Conservation (phyloP, 2,113 vertebrate species). For the Oryzias curvinotus region DNA sequence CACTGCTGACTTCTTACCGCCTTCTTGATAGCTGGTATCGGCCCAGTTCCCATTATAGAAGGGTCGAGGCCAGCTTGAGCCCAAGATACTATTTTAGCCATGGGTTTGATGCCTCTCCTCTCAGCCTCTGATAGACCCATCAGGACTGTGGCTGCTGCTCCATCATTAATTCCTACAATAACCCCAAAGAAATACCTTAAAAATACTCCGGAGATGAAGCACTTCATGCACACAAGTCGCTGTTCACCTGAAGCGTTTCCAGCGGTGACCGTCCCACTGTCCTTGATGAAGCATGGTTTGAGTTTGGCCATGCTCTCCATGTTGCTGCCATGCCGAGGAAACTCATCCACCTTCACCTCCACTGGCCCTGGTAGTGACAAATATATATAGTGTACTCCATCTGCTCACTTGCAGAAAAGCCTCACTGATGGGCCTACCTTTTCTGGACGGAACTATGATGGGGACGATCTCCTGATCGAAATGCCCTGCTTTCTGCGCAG, state of each 20-base stretch:
- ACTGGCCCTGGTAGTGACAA: slow-evolving; percentile 78
- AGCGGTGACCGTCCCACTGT: slow-evolving; percentile 89
- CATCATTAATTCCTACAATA: slow-evolving; percentile 89
- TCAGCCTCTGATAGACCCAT: slow-evolving; percentile 91
- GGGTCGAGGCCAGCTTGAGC: slow-evolving; percentile 92
- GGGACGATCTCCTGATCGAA: slow-evolving; percentile 93
- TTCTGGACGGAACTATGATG: slow-evolving; percentile 85
- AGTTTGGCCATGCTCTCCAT: slow-evolving; percentile 85
- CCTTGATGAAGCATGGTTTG: slow-evolving; percentile 88
- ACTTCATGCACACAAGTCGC: background rate
- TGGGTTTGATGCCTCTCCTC: slow-evolving; percentile 80
- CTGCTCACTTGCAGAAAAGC: background rate
- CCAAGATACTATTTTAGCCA: slow-evolving; percentile 87
- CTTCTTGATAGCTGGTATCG: slow-evolving; percentile 89
- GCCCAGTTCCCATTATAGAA: slow-evolving; percentile 91
- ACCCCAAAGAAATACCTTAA: background rate
- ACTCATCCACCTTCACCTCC: slow-evolving; percentile 89
- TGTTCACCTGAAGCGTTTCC: slow-evolving; percentile 91
- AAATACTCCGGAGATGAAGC: background rate
- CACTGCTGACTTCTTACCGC: slow-evolving; percentile 81
- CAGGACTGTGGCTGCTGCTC: slow-evolving; percentile 90
- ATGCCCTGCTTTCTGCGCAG: slow-evolving; percentile 88
- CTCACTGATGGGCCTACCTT: slow-evolving; percentile 73
- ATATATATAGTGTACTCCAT: background rate
- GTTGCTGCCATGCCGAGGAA: slow-evolving; percentile 89